Evolutionary conservation across 1,140 invertebrate species (phyloP).

Genomic region (Drosophila pectinifera): DNA sequence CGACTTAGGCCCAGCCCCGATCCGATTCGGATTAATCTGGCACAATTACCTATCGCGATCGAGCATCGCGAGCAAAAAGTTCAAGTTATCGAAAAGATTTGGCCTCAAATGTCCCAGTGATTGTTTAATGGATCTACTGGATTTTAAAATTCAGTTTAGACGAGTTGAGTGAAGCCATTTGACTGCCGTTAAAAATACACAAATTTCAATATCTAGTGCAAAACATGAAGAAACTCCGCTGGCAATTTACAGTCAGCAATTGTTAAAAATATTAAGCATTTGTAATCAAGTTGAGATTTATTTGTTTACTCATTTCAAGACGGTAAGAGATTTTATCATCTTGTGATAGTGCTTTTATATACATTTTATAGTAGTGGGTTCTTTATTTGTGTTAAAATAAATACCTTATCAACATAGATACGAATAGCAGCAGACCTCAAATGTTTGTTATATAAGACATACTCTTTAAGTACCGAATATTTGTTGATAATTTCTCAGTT

Average conservation of each 20-base stretch:
- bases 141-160: conserved; percentile 1
- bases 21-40: conserved; percentile 53
- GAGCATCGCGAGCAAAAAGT: conserved; percentile 7
- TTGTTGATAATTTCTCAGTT: no score
- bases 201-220: conserved; percentile 1
- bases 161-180: conserved; percentile 7
- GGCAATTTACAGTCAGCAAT: conserved; percentile 4
- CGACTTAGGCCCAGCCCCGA: conserved; percentile 53
- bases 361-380: not conserved
- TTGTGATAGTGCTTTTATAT: not conserved
- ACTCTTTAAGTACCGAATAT: no score
- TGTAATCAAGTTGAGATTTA: not conserved
- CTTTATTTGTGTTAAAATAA: not conserved
- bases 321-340: conserved; percentile 2
- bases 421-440: not conserved
- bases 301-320: not conserved
- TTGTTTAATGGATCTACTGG: conserved; percentile 1
- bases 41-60: conserved; percentile 35
- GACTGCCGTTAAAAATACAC: not conserved
- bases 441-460: no score
- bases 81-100: conserved; percentile 3
- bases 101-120: not conserved
- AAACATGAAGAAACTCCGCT: conserved; percentile 64
- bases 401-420: not conserved
- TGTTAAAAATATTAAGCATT: not conserved